phyloP scores from a whole-genome alignment of 30 jellyfish, hydroid and myxozoan species.

The Hydractinia echinata region DNA sequence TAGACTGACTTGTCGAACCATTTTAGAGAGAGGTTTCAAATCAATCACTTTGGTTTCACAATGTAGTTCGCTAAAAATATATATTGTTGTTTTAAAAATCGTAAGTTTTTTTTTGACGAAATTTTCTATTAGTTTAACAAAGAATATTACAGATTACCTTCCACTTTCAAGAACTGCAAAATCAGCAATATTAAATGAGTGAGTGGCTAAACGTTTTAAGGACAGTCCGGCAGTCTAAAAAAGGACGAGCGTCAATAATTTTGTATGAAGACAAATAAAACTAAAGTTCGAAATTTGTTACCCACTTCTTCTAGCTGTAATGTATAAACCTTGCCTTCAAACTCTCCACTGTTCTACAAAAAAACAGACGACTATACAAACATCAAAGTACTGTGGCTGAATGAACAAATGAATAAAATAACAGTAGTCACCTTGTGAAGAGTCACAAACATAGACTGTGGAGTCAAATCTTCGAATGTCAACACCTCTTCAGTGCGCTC shows the following conservation, averaged over 20 bases:
- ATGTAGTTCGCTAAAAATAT: too few relatives aligned
- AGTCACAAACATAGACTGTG: conserved; percentile 39
- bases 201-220: conserved; percentile 40
- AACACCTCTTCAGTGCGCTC: not conserved
- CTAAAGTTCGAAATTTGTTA: not conserved
- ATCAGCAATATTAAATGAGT: conserved; percentile 47
- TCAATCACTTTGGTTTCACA: too few relatives aligned
- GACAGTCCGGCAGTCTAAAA: conserved; percentile 49
- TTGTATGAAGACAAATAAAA: not conserved
- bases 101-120: too few relatives aligned
- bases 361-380: not conserved
- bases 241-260: not conserved
- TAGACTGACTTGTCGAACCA: too few relatives aligned
- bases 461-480: not conserved
- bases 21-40: too few relatives aligned
- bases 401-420: too few relatives aligned
- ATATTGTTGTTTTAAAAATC: too few relatives aligned
- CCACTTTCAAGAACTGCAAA: conserved; percentile 30
- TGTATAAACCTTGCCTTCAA: conserved; percentile 35
- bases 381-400: not conserved
- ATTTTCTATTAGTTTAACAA: not conserved
- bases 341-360: conserved; percentile 14
- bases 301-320: conserved; percentile 61
- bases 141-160: conserved; percentile 7
- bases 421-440: conserved; percentile 41